Percentiles rank a stretch among this genome's conserved stretches.
Evolutionary conservation across 53 echinoderm and acorn worm species (phyloP).

Genomic region (Arbacia lixula): DNA sequence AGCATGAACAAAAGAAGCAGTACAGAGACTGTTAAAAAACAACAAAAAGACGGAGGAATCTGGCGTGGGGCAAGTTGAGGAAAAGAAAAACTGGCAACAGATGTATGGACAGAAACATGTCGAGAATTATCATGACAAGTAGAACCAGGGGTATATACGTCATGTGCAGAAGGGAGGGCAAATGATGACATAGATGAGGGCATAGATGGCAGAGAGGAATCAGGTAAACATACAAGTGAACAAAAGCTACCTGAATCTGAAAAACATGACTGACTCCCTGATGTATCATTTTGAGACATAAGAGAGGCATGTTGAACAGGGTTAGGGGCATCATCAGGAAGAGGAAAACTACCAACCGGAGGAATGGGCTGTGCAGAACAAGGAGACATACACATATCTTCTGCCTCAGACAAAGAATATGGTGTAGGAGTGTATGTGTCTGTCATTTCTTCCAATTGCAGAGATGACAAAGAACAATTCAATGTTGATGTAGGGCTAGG

Average conservation of each 20-base stretch:
- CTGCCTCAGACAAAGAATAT: not conserved
- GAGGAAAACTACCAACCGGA: not conserved
- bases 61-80: not conserved
- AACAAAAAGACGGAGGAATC: not conserved
- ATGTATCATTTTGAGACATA: not conserved
- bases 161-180: not conserved
- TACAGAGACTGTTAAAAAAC: not conserved
- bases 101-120: not conserved
- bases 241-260: not conserved
- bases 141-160: not conserved
- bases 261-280: not conserved
- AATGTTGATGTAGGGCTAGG: not conserved
- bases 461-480: not conserved
- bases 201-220: not conserved
- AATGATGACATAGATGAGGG: not conserved
- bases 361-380: not conserved
- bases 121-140: not conserved
- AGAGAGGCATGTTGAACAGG: not conserved
- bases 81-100: too few species aligned
- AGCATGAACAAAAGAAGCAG: not conserved
- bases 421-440: not conserved
- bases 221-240: not conserved
- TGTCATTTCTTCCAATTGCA: not conserved
- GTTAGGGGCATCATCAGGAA: not conserved
- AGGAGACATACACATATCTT: not conserved